Conservation (phyloP, 2,113 vertebrate species). For the Pseudorasbora parva region DNA sequence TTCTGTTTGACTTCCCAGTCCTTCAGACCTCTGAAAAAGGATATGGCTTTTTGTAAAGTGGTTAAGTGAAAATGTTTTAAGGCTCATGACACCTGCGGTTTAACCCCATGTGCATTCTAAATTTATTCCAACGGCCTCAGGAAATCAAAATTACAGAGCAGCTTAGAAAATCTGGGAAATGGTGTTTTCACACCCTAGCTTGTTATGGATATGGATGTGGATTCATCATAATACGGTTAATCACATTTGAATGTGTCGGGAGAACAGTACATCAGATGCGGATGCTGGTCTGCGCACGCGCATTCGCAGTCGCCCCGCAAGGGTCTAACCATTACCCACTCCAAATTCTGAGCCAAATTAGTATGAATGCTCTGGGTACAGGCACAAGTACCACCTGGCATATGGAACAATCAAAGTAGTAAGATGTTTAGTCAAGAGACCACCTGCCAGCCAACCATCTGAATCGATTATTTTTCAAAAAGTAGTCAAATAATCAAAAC, state of each 20-base stretch:
- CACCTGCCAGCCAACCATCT: conserved; percentile 30
- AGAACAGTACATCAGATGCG: conserved; percentile 50
- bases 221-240: conserved; percentile 49
- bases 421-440: conserved; percentile 37
- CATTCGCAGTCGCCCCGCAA: neutral
- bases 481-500: conserved; percentile 22
- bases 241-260: conserved; percentile 54
- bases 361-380: conserved; percentile 26
- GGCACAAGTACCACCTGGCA: conserved; percentile 49
- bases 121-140: neutral
- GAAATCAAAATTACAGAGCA: neutral
- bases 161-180: neutral
- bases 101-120: neutral
- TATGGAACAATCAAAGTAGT: conserved; percentile 37
- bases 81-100: conserved; percentile 5
- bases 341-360: conserved; percentile 51
- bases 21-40: conserved; percentile 6
- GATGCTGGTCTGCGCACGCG: conserved; percentile 22
- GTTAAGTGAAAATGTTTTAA: conserved; percentile 12
- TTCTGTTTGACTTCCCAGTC: conserved; percentile 3
- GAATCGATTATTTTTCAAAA: neutral
- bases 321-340: conserved; percentile 51
- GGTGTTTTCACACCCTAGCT: conserved; percentile 8
- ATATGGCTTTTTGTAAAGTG: neutral
- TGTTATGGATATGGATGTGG: neutral